These are phyloP conservation scores for Ginglymostoma cirratum DNA, from an alignment of 2,113 vertebrate species.

Conservation along the genomic window DNA sequence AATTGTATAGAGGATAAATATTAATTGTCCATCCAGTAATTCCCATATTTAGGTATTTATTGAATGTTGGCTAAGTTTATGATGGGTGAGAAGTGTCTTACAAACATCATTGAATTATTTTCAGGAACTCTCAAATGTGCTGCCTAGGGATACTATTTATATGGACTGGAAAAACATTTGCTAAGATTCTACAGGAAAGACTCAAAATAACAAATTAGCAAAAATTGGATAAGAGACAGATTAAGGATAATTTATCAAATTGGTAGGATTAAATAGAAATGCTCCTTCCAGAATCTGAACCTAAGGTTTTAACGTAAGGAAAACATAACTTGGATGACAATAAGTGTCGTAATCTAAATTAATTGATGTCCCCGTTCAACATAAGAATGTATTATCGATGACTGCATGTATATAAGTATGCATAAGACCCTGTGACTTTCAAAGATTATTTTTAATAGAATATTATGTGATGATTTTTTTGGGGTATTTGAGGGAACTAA, in stretches of 20 bases:
- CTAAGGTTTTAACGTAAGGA: no score
- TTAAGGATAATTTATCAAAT: no score
- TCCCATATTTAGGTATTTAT: not conserved
- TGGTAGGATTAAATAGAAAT: no score
- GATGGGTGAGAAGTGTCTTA: not conserved
- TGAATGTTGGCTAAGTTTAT: not conserved
- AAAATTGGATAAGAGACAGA: no score
- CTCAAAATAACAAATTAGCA: no score
- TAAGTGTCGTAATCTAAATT: not conserved
- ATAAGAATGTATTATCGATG: no score
- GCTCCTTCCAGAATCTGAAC: no score
- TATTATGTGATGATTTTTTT: not conserved
- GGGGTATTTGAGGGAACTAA: not conserved
- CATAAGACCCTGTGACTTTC: no score
- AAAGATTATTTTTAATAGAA: not conserved
- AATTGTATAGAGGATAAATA: not conserved
- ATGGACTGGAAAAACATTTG: not conserved
- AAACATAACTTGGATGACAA: no score
- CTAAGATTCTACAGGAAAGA: no score
- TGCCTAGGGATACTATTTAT: not conserved
- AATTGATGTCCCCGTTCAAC: not conserved
- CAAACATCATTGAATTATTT: not conserved
- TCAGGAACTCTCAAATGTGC: not conserved
- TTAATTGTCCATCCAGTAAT: not conserved
- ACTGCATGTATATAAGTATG: no score